Evolutionary conservation across 1,140 invertebrate species (phyloP).

Genomic region (Elysia chlorotica): DNA sequence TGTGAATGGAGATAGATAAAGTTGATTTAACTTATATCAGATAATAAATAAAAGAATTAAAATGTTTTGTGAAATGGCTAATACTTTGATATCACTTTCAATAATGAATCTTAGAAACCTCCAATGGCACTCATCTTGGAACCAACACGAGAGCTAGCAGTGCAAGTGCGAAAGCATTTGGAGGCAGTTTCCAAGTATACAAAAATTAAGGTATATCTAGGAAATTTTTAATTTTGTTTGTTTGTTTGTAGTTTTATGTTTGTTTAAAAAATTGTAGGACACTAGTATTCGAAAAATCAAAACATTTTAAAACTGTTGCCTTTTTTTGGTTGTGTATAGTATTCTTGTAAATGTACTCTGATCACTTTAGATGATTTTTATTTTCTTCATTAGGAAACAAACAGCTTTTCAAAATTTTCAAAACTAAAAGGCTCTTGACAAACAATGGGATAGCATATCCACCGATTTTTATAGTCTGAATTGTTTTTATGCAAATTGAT

Average conservation of each 20-base stretch:
- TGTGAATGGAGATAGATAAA: not conserved
- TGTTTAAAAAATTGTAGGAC: not conserved
- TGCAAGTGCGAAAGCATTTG: constrained; percentile 90
- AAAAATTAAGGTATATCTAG: constrained; percentile 67
- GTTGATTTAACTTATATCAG: not conserved
- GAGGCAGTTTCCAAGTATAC: constrained; percentile 81
- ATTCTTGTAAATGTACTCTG: not conserved
- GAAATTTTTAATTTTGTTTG: too few relatives aligned
- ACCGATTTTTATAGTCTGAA: too few relatives aligned
- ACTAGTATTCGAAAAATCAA: too few relatives aligned
- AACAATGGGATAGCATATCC: too few relatives aligned
- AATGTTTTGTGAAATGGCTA: not conserved
- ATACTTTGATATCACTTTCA: not conserved
- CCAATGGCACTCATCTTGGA: constrained; percentile 80
- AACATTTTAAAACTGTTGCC: not conserved
- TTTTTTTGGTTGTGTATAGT: not conserved
- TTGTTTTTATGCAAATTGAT: too few relatives aligned
- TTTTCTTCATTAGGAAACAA: too few relatives aligned
- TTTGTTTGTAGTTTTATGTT: not conserved
- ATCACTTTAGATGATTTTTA: too few relatives aligned
- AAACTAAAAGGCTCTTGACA: too few relatives aligned
- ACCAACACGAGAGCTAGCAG: constrained; percentile 92
- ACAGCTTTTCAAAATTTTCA: too few relatives aligned
- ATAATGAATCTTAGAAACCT: constrained; percentile 12
- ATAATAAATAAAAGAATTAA: not conserved